Percentiles rank a stretch among this genome's conserved stretches.
phyloP scores from a whole-genome alignment of 2,797 vertebrate species.

The Manis pentadactyla region DNA sequence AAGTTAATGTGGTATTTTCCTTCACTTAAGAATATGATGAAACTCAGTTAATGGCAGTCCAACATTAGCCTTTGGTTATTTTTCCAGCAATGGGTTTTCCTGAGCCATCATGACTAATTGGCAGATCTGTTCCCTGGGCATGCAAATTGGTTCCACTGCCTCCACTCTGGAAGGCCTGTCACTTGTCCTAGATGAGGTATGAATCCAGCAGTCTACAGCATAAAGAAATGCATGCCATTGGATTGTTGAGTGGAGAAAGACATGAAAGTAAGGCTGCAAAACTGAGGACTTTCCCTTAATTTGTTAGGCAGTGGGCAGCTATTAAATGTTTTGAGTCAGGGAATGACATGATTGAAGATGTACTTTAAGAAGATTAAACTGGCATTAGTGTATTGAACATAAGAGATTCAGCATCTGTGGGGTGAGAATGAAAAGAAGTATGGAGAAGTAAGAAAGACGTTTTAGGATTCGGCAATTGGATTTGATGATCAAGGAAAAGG shows the following conservation, averaged over 20 bases:
- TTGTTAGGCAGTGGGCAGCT: background rate
- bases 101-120: background rate
- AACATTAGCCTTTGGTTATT: background rate
- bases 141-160: background rate
- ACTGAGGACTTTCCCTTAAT: conserved; percentile 23
- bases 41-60: background rate
- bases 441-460: background rate
- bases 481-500: conserved; percentile 7
- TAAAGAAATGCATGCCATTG: background rate
- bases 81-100: background rate
- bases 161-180: background rate
- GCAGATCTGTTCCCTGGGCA: background rate
- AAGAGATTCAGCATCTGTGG: background rate
- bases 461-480: background rate
- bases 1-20: background rate
- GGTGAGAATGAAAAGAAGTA: background rate
- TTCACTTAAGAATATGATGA: background rate
- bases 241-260: background rate
- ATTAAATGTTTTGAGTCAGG: background rate
- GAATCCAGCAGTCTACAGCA: background rate
- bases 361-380: conserved; percentile 3
- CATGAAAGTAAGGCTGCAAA: background rate
- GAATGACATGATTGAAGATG: background rate
- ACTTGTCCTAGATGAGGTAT: background rate
- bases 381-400: background rate